Evolutionary conservation across 35 echinoderm and acorn worm genomes (phyloP).

Genomic region (Ptychodera flava): DNA sequence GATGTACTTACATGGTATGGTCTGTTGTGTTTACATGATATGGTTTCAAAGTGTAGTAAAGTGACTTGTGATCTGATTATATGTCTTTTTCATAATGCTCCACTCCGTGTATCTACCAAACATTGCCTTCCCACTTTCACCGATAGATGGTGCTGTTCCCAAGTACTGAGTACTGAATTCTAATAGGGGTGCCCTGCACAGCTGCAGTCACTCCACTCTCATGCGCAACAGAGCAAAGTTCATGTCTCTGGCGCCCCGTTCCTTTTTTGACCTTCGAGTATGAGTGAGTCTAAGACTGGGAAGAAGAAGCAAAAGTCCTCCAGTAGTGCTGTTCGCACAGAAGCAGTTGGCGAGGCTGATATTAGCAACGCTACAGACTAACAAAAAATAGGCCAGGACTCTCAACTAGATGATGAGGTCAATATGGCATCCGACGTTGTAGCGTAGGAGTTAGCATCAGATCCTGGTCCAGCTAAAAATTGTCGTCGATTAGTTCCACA

Average conservation of each 20-base stretch:
- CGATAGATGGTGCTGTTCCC: not conserved
- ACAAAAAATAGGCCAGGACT: not conserved
- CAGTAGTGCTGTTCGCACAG: not conserved
- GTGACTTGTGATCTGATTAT: no score
- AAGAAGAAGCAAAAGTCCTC: not conserved
- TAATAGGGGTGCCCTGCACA: not conserved
- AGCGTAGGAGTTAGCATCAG: not conserved
- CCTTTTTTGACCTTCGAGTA: not conserved
- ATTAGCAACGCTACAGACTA: not conserved
- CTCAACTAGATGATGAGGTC: not conserved
- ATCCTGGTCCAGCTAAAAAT: not conserved
- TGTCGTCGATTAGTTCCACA: not conserved
- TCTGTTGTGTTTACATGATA: no score
- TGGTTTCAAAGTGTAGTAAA: no score
- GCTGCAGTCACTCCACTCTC: not conserved
- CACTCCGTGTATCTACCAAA: not conserved
- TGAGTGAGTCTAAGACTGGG: not conserved
- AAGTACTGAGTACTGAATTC: not conserved
- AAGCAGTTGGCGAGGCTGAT: no score
- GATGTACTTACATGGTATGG: no score
- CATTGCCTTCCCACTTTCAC: not conserved
- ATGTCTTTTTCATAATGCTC: not conserved
- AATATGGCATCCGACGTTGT: not conserved
- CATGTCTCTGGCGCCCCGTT: not conserved
- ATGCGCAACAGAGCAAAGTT: not conserved